Conservation (phyloP, 2,797 vertebrate genomes). For the Cheirogaleus major region DNA sequence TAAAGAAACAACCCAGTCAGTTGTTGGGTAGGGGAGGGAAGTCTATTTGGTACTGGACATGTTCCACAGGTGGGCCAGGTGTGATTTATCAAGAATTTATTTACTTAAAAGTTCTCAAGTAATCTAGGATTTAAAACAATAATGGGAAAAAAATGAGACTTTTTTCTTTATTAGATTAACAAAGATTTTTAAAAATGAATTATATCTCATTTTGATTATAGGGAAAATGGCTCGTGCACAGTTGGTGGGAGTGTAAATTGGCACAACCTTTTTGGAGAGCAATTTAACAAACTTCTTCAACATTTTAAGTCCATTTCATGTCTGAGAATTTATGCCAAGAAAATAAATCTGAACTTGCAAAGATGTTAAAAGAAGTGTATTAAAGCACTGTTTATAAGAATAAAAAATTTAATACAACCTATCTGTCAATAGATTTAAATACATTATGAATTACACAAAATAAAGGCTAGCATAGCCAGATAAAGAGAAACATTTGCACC, state of each 20-base stretch:
- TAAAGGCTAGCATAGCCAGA: not conserved
- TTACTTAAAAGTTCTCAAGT: constrained; percentile 24
- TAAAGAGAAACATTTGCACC: constrained; percentile 32
- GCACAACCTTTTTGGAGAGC: constrained; percentile 47
- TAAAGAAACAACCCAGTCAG: not conserved
- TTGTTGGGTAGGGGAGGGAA: not conserved
- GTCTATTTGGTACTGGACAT: not conserved
- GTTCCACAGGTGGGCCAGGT: not conserved
- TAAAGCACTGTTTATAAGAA: constrained; percentile 58
- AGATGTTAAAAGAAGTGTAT: constrained; percentile 64
- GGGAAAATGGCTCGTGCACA: constrained; percentile 49
- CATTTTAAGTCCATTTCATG: constrained; percentile 62
- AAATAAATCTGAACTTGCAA: constrained; percentile 64
- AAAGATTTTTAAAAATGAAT: constrained; percentile 41
- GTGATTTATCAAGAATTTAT: constrained; percentile 41
- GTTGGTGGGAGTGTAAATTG: constrained; percentile 56
- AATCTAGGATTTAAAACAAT: constrained; percentile 35
- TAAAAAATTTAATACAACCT: constrained; percentile 44
- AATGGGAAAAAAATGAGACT: constrained; percentile 16
- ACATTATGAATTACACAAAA: constrained; percentile 45
- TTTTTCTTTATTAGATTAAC: constrained; percentile 51
- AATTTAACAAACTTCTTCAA: constrained; percentile 67
- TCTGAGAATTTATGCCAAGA: constrained; percentile 67
- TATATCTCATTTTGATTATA: constrained; percentile 21
- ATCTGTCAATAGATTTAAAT: constrained; percentile 55